These are phyloP conservation scores for Agrotis segetum DNA, from an alignment of 2,888 invertebrate genomes.

Conservation along the genomic window DNA sequence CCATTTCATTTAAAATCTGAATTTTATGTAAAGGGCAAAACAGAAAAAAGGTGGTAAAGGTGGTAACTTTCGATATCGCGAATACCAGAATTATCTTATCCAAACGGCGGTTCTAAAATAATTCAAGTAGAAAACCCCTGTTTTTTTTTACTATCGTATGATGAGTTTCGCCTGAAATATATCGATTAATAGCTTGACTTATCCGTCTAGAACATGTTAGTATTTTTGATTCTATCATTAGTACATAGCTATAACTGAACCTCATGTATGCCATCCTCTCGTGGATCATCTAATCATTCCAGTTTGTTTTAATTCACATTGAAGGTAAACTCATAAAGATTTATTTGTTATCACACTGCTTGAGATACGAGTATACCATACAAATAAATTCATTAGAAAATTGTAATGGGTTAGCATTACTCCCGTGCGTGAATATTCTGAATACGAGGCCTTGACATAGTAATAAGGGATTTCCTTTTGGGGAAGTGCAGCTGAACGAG, in stretches of 20 bases:
- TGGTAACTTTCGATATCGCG: no score
- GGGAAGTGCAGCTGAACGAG: not conserved
- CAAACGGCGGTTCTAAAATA: not conserved
- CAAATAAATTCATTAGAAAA: not conserved
- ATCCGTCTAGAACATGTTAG: constrained; percentile 15
- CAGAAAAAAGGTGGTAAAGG: no score
- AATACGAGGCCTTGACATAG: not conserved
- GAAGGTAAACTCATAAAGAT: constrained; percentile 27
- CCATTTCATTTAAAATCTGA: no score
- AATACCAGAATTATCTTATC: not conserved
- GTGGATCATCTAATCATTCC: constrained; percentile 38
- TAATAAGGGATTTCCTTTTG: not conserved
- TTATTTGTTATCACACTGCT: constrained; percentile 1
- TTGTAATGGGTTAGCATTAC: not conserved
- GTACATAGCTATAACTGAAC: constrained; percentile 17
- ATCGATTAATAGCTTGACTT: constrained; percentile 23
- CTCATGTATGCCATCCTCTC: constrained; percentile 15
- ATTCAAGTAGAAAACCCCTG: no score
- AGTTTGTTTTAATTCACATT: constrained; percentile 36
- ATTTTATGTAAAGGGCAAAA: no score
- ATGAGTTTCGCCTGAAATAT: constrained; percentile 14
- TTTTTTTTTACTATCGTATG: not conserved
- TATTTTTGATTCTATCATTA: not conserved
- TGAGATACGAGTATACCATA: constrained; percentile 11
- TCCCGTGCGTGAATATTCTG: not conserved